phyloP scores from a whole-genome alignment of 37 sponge, comb jelly and placozoan genomes.

The Beroe ovata region DNA sequence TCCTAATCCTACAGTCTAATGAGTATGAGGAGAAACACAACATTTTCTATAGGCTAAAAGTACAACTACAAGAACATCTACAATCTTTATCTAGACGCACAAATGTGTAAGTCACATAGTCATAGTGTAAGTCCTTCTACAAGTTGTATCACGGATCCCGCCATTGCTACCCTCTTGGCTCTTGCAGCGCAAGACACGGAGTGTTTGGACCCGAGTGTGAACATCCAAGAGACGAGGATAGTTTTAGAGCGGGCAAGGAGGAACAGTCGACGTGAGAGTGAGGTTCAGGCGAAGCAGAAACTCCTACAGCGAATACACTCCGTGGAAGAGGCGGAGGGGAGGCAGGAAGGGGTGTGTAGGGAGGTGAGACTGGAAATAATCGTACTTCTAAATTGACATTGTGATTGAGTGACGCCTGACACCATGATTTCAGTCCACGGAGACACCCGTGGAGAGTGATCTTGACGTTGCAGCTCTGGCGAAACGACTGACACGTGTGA shows the following conservation, averaged over 20 bases:
- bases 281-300: constrained; percentile 10
- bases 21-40: too few species aligned
- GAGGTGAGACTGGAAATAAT: background rate
- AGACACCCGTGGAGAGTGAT: background rate
- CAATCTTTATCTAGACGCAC: too few species aligned
- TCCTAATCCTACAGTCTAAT: too few species aligned
- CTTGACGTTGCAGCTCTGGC: background rate
- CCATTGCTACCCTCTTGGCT: too few species aligned
- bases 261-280: background rate
- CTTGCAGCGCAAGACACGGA: too few species aligned
- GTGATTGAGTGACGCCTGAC: background rate
- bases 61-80: too few species aligned
- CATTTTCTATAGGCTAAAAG: too few species aligned
- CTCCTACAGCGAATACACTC: background rate
- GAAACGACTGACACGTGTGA: background rate
- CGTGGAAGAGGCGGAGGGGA: background rate
- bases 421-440: too few species aligned
- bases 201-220: constrained; percentile 17
- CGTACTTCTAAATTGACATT: background rate
- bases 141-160: too few species aligned
- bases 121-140: too few species aligned
- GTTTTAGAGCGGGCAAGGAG: background rate
- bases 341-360: background rate
- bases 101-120: too few species aligned
- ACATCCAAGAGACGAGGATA: background rate